Base-by-base conservation (phyloP, 23 tunicate genomes). In the Botrylloides violaceus region DNA sequence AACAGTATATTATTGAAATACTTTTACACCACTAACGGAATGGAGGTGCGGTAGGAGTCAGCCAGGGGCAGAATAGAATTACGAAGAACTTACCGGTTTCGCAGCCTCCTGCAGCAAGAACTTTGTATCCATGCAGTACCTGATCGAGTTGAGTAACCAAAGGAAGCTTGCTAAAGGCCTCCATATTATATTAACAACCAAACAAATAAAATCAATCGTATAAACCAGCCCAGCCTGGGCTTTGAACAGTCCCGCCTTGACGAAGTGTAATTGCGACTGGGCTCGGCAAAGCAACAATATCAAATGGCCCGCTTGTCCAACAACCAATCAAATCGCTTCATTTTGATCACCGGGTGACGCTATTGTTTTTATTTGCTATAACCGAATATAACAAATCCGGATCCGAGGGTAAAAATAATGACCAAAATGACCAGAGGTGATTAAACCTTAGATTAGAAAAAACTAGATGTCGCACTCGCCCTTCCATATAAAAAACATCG, bases 101-200 rank as follows among this genome's bases (percentile, higher is more conserved):
- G 65, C 96, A 88, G 59, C 84, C 70, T 18, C 71, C 73, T 19
- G 87, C 79, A 22, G 74, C 62, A 4, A 88, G 73, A 31, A 71
- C 66, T 34, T 71, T 75, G 58, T 79, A 77, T 39, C 63, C 84
- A 35, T 80, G 76, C 31, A 77, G 36, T 0, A 82, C 48, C 77
- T 88, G 86, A 73, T 88, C 96, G 64, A 88, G 77, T 50, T 88
- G 96, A 1, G 59, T 77, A 24, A 88, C 88, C 64, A 88, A 49
- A 5, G 96, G 71, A 61, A 88, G 70, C 68, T 82, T 82, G 61
- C 65, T 36, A 49, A 88, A 88, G 33, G 80, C 80, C 65, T 73
- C 76, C 23, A 68, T 7, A 43, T n/a, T n/a, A n/a, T n/a, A n/a
- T n/a, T n/a, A n/a, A n/a, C n/a, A n/a, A n/a, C n/a, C n/a, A n/a